Evolutionary conservation across 2,113 vertebrate genomes (phyloP), one percentile per base, ranked within the genome.

Genomic region (Salminus brasiliensis): DNA sequence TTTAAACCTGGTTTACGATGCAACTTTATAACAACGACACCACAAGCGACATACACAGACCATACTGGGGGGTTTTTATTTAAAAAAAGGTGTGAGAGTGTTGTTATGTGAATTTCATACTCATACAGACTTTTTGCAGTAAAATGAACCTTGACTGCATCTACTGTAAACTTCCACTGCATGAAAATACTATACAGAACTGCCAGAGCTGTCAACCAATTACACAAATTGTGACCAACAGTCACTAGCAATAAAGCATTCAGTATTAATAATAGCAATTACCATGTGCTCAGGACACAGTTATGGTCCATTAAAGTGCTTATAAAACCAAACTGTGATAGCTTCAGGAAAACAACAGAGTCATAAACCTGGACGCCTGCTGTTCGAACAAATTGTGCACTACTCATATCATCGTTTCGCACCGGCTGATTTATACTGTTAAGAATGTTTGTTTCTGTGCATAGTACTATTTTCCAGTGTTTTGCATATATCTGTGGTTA

Each of bases 341-440:
- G 85, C 84, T 81, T 34, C 82, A 87, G 85, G 86, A 89, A 85
- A 90, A 91, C 88, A 88, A 89, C 81, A 79, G 83, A 84, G 79
- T 85, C 87, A 88, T 90, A 90, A 87, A 83, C 69, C 60, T 15
- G 34, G 53, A 78, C 75, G 75, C 90, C 89, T 52, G 87, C 87
- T 85, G 90, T 76, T 83, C 41, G 52, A 75, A 88, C 88, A 91
- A 91, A 92, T 90, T 89, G 85, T 76, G 76, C 83, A 80, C 80
- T 74, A 85, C 84, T 87, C 82, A 77, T 83, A 81, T 88, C 84
- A 74, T 75, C 83, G 80, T 85, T 52, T 71, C 34, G 21, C 69
- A 4, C 32, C 65, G 29, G 5, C 13, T 13, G 45, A 66, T 36
- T 36, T 18, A 60, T 6, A 52, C 76, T 60, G 41, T 32, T 4